phyloP scores from a whole-genome alignment of 2,797 vertebrate species.

The Sebastes variabilis region DNA sequence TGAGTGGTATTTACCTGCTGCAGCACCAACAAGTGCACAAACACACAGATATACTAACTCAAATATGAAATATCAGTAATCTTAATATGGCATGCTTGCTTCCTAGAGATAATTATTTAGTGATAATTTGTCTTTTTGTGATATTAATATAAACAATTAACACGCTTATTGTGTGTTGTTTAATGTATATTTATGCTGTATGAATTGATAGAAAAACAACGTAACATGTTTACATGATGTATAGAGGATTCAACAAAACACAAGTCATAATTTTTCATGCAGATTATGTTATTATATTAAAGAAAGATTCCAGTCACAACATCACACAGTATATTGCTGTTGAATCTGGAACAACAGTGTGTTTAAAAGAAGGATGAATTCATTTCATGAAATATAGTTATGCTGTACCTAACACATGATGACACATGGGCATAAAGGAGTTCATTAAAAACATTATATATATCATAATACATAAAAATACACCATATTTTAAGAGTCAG shows the following conservation, averaged over 20 bases:
- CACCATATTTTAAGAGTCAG: too few relatives aligned
- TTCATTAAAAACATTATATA: not conserved
- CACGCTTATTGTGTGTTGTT: not conserved
- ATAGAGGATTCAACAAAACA: not conserved
- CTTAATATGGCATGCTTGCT: not conserved
- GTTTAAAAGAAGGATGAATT: not conserved
- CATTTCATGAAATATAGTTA: too few relatives aligned
- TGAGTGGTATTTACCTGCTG: slow-evolving; percentile 46
- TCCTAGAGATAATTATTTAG: not conserved
- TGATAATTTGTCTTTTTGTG: not conserved
- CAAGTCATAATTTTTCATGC: not conserved
- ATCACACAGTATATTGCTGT: fast-evolving
- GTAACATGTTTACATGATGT: too few relatives aligned
- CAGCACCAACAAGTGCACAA: not conserved
- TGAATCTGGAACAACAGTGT: not conserved
- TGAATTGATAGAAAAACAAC: not conserved
- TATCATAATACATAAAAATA: fast-evolving
- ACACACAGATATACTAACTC: not conserved
- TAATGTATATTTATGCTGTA: not conserved
- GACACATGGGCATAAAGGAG: not conserved
- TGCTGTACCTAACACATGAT: fast-evolving
- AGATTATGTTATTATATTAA: not conserved
- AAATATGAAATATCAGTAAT: not conserved
- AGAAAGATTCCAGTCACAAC: not conserved
- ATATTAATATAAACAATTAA: not conserved